Base-by-base conservation (phyloP, 2,888 invertebrate genomes). In the Podotricha telesiphe region DNA sequence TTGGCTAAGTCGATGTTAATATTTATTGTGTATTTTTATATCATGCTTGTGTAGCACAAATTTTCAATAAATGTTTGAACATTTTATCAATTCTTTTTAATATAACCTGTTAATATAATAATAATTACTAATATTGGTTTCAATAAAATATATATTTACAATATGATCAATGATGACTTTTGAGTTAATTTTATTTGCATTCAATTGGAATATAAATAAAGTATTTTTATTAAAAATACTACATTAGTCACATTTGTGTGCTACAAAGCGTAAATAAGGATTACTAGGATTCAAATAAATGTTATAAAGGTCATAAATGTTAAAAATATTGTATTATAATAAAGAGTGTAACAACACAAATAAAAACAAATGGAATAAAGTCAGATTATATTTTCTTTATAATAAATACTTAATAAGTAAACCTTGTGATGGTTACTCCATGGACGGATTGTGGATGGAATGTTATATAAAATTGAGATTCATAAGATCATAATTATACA, bases 21-120 rank as follows among this genome's bases (percentile, higher is more conserved):
- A 92, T 91, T 92, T 91, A 92, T 91, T 90, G 86, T 88, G 90
- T 92, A 91, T 93, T 93, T 92, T 93, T 93, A 89, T 91, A 93
- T 89, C 84, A 91, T 86, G 92, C 92, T 92, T 92, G 82, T 91
- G 91, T 92, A 91, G 92, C 92, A 93, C 92, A 93, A 92, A 93
- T 90, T 88, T 89, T 89, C 89, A 93, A 89, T 92, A 92, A 91
- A 93, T 91, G 89, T 91, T 91, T 91, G 88, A 86, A 86, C 84
- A 79, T 76, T 77, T 64, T 11, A 11, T 34, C 0, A 5, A 78
- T 76, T 51, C 45, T 50, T 70, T 7, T 74, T 61, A 64, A 65
- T 55, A 10, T 15, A 22, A 59, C 67, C 51, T 53, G 15, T 28
- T 7, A 10, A 1, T 37, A 10, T 37, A 37, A 37, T 37, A 37